phyloP scores from a whole-genome alignment of 2,113 vertebrate genomes.

The Urocolius indicus region DNA sequence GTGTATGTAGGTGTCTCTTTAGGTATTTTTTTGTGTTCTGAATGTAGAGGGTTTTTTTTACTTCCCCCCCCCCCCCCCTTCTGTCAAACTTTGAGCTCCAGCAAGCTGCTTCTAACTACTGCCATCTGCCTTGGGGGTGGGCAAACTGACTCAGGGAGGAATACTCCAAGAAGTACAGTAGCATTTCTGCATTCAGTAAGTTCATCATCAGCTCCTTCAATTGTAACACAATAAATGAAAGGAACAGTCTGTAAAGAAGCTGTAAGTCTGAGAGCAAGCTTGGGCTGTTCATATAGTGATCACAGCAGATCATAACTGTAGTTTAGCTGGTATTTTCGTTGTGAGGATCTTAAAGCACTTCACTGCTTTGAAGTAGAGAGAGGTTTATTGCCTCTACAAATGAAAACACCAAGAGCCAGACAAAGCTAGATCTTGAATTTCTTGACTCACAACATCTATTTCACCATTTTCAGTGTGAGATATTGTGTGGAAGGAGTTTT shows the following conservation, averaged over 20 bases:
- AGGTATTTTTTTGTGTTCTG: background rate
- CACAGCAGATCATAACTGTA: background rate
- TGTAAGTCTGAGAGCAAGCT: constrained; percentile 12
- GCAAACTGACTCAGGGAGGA: constrained; percentile 54
- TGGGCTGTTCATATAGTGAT: background rate
- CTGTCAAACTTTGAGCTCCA: constrained; percentile 59
- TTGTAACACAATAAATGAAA: constrained; percentile 44
- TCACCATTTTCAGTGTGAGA: background rate
- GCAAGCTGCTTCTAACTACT: constrained; percentile 71
- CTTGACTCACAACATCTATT: background rate
- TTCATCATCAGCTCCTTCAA: constrained; percentile 66
- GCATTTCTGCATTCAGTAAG: constrained; percentile 74
- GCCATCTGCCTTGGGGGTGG: constrained; percentile 70
- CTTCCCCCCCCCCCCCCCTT: background rate
- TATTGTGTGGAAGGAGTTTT: background rate
- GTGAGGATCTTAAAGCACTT: background rate
- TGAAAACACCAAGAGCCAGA: background rate
- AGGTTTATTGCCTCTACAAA: background rate
- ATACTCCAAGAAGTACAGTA: constrained; percentile 73
- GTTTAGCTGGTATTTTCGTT: background rate
- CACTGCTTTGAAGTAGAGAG: background rate
- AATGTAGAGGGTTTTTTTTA: background rate
- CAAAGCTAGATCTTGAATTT: background rate
- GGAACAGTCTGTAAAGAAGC: constrained; percentile 60
- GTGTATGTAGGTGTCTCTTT: background rate